Evolutionary conservation across 1,140 invertebrate genomes (phyloP).

Genomic region (Holotrichia oblita): DNA sequence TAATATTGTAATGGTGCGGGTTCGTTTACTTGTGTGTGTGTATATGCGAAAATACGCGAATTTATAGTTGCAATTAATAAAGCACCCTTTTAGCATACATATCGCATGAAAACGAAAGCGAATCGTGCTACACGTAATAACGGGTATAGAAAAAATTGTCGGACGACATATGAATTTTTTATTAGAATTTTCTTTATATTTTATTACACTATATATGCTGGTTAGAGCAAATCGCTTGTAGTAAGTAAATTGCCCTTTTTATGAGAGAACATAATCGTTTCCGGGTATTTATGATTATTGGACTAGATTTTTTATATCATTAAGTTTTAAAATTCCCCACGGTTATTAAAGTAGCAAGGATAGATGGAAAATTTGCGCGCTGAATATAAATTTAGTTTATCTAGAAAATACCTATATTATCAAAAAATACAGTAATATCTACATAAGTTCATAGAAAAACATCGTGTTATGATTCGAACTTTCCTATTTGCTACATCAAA

Average conservation of each 20-base stretch:
- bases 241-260: background rate
- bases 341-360: too few relatives aligned
- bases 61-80: slow-evolving; percentile 21
- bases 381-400: too few relatives aligned
- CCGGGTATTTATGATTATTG: too few relatives aligned
- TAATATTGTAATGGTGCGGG: background rate
- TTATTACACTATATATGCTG: background rate
- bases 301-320: too few relatives aligned
- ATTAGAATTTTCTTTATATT: background rate
- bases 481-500: too few relatives aligned
- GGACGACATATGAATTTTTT: background rate
- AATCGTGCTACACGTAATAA: background rate
- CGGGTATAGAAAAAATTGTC: background rate
- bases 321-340: too few relatives aligned
- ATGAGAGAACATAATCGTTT: background rate
- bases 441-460: too few relatives aligned
- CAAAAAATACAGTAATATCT: too few relatives aligned
- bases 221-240: background rate
- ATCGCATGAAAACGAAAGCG: background rate
- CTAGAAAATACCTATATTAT: too few relatives aligned
- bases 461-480: too few relatives aligned
- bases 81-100: background rate
- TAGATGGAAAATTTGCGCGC: too few relatives aligned
- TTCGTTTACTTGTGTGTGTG: background rate
- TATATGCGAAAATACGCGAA: background rate